Evolutionary conservation across 2,797 vertebrate genomes (phyloP).

Genomic region (Craterocephalus amniculus): DNA sequence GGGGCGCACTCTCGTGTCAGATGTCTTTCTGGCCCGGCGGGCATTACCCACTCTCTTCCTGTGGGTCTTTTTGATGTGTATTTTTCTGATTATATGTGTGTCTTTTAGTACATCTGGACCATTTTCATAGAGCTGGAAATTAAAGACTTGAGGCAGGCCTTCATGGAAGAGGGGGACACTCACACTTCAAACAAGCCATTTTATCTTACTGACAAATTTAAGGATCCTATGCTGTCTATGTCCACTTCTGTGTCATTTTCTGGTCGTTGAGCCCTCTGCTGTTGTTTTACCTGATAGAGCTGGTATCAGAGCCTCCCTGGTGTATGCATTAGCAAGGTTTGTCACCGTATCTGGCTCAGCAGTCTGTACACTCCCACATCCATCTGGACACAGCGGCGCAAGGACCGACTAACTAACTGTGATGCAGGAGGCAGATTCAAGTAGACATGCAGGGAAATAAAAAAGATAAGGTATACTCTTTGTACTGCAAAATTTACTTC

Average conservation of each 20-base stretch:
- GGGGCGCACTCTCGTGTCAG: slow-evolving; percentile 57
- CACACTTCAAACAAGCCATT: slow-evolving; percentile 51
- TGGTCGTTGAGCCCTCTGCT: slow-evolving; percentile 19
- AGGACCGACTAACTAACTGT: slow-evolving; percentile 23
- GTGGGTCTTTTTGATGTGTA: slow-evolving; percentile 50
- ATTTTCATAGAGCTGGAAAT: slow-evolving; percentile 40
- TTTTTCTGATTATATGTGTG: slow-evolving; percentile 28
- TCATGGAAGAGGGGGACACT: slow-evolving; percentile 39
- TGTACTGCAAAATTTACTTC: not conserved
- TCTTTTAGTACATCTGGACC: slow-evolving; percentile 32
- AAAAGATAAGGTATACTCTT: slow-evolving; percentile 1
- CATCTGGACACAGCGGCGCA: slow-evolving; percentile 67
- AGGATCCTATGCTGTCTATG: slow-evolving; percentile 24
- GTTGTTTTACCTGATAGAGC: slow-evolving; percentile 41
- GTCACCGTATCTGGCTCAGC: slow-evolving; percentile 50
- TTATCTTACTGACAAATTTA: slow-evolving; percentile 51
- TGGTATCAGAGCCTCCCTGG: slow-evolving; percentile 38
- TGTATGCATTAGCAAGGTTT: slow-evolving; percentile 42
- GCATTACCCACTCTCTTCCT: slow-evolving; percentile 13
- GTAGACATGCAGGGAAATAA: slow-evolving; percentile 14
- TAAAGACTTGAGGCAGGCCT: slow-evolving; percentile 48
- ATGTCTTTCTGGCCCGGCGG: slow-evolving; percentile 53
- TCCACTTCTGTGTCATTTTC: slow-evolving; percentile 17
- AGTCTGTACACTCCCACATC: slow-evolving; percentile 68
- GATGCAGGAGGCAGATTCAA: slow-evolving; percentile 22